Evolutionary conservation across 1,140 invertebrate species (phyloP), one percentile per base, ranked within the genome.

Genomic region (Papilio aristodemus): DNA sequence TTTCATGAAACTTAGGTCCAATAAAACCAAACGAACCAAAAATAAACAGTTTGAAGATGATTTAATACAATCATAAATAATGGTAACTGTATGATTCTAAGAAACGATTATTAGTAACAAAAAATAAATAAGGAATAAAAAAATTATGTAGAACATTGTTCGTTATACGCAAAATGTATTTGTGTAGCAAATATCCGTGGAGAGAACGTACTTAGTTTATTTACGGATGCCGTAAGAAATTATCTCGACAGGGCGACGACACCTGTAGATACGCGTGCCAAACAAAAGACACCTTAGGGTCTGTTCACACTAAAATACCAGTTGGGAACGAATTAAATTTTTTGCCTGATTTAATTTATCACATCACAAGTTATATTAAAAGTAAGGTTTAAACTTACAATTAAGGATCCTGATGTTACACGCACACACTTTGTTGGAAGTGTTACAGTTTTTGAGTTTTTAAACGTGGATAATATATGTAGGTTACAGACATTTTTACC

Each of bases 191-290:
- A 60, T 60, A 62, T 62, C 32, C 59, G 59, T 62, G 59, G 8
- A 32, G 17, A 62, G 36, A 62, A 19, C 14, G 36, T 62, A 60
- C 14, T 60, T 60, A 62, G 59, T 62, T 62, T 62, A 62, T 62
- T 62, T 62, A 17, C 32, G 32, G 27, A 62, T 62, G 59, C 14
- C 59, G 59, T 38, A 62, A 62, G 59, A 62, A 62, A 62, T 62
- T 62, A 62, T 62, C 59, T 62, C 59, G 59, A 62, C 59, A 38
- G 59, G 59, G 59, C 59, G 59, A 62, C 59, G 59, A 62, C 59
- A 62, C 59, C 59, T 62, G 59, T 62, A 62, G 59, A 62, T 62
- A 62, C 59, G 59, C 59, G 59, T 62, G 59, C 59, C 59, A 62
- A 62, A 62, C 36, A 62, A 62, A 37, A 62, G 36, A 22, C 59